Evolutionary conservation across 2,888 invertebrate genomes (phyloP).

Genomic region (Lysandra bellargus): DNA sequence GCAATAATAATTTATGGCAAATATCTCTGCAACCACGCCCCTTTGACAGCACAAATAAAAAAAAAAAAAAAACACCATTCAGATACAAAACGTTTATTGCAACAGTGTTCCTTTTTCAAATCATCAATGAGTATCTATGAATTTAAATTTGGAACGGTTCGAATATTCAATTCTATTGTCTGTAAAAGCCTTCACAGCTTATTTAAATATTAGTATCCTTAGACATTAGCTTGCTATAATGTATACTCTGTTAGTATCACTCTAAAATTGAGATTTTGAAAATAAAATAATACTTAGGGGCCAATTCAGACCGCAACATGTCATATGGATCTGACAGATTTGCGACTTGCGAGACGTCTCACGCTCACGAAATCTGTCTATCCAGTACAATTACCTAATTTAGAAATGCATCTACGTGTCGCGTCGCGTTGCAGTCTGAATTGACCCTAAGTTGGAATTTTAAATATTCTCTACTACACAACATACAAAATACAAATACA

Average conservation of each 20-base stretch:
- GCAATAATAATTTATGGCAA: constrained; percentile 67
- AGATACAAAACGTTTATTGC: constrained; percentile 37
- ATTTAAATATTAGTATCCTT: not conserved
- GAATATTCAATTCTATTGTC: not conserved
- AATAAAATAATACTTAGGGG: not conserved
- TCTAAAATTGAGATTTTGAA: not conserved
- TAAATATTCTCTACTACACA: no score
- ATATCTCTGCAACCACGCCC: constrained; percentile 58
- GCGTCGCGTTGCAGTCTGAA: no score
- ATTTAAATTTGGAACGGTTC: not conserved
- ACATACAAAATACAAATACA: no score
- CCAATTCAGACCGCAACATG: no score
- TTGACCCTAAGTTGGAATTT: no score
- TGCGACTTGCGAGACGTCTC: no score
- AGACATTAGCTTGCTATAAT: no score
- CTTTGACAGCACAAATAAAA: constrained; percentile 46
- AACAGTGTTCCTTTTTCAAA: constrained; percentile 22
- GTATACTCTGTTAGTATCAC: not conserved
- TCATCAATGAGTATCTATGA: not conserved
- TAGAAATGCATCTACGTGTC: no score
- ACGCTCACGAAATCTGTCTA: no score
- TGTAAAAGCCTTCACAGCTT: not conserved
- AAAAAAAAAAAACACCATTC: constrained; percentile 52
- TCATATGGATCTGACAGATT: no score
- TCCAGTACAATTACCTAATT: no score